phyloP scores from a whole-genome alignment of 2,888 invertebrate species.

The Stenodera caucasica region DNA sequence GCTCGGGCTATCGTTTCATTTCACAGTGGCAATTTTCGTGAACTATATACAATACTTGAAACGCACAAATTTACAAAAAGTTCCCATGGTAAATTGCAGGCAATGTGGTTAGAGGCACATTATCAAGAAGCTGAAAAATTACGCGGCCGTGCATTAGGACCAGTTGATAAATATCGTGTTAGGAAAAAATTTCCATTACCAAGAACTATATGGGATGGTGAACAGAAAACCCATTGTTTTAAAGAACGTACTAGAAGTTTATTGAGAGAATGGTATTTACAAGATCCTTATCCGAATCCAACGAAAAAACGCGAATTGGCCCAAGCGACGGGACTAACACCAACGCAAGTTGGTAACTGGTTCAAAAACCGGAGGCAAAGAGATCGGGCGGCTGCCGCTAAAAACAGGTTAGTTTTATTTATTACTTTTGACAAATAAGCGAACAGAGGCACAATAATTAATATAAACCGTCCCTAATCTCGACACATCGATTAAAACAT shows the following conservation, averaged over 20 bases:
- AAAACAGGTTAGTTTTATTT: slow-evolving; percentile 79
- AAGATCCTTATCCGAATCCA: slow-evolving; percentile 95
- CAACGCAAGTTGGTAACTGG: slow-evolving; percentile 94
- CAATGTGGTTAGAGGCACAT: slow-evolving; percentile 94
- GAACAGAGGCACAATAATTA: slow-evolving; percentile 32
- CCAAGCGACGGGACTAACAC: slow-evolving; percentile 86
- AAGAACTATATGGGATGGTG: slow-evolving; percentile 93
- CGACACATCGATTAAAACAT: background rate
- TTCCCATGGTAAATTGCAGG: slow-evolving; percentile 84
- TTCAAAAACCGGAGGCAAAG: slow-evolving; percentile 88
- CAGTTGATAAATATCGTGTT: slow-evolving; percentile 91
- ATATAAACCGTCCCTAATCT: slow-evolving; percentile 32
- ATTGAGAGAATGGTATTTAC: slow-evolving; percentile 96
- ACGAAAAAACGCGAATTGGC: slow-evolving; percentile 91
- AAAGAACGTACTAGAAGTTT: slow-evolving; percentile 94
- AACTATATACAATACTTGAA: slow-evolving; percentile 87
- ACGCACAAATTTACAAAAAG: slow-evolving; percentile 87
- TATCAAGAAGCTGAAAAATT: slow-evolving; percentile 92
- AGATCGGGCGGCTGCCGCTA: slow-evolving; percentile 90
- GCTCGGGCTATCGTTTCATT: slow-evolving; percentile 87
- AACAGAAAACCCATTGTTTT: slow-evolving; percentile 95
- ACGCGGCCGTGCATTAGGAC: slow-evolving; percentile 86
- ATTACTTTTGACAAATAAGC: slow-evolving; percentile 36
- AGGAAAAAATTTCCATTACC: slow-evolving; percentile 93
- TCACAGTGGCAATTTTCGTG: slow-evolving; percentile 87